Evolutionary conservation across 2,888 invertebrate genomes (phyloP), one percentile per base, ranked within the genome.

Genomic region (Philonicus albiceps): DNA sequence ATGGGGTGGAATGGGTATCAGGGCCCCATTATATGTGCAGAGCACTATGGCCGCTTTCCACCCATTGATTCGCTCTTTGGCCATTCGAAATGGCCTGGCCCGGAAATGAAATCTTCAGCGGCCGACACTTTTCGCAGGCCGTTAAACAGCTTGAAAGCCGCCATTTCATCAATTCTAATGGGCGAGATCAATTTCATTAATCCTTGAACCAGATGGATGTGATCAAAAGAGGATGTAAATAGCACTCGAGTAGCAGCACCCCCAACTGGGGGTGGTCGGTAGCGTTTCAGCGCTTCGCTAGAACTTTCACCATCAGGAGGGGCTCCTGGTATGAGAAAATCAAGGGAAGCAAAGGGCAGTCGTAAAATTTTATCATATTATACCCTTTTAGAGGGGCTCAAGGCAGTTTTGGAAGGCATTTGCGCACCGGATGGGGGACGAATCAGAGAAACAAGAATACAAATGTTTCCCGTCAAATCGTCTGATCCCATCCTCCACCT

Each of bases 101-200:
- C 75, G 85, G 75, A 85, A 85, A 75, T 74, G 75, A 85, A 85
- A 85, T 85, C 85, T 85, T 75, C 85, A 75, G 49, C 75, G 75
- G 49, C 75, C 74, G 43, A 75, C 75, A 75, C 75, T 75, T 85
- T 53, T 72, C 73, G 85, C 78, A 87, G 86, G 73, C 87, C 87
- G 86, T 87, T 87, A 86, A 87, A 80, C 87, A 72, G 87, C 86
- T 87, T 85, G 86, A 87, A 85, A 85, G 85, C 85, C 72, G 83
- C 86, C 87, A 87, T 87, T 87, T 86, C 86, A 87, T 87, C 87
- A 87, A 87, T 86, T 87, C 87, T 87, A 87, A 87, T 87, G 86
- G 86, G 49, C 84, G 75, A 87, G 87, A 87, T 87, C 87, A 87
- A 87, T 87, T 87, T 87, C 87, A 87, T 87, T 87, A 87, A 87